These are phyloP conservation scores for Gorsachius magnificus DNA, from an alignment of 2,797 vertebrate species.

Conservation along the genomic window DNA sequence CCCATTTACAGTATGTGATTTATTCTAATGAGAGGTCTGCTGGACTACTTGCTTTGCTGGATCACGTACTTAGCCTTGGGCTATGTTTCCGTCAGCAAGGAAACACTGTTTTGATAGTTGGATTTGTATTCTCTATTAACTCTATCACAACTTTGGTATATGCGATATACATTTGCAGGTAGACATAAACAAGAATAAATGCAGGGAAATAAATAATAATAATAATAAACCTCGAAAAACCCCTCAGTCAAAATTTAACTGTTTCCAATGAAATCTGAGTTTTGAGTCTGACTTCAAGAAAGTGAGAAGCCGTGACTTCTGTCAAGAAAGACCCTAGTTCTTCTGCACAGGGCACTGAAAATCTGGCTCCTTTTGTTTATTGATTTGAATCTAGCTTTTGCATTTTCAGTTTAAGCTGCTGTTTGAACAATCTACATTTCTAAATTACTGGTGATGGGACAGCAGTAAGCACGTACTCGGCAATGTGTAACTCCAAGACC, in stretches of 20 bases:
- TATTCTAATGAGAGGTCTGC: neutral
- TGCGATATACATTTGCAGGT: neutral
- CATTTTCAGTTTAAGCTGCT: neutral
- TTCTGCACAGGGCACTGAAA: neutral
- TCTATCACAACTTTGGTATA: neutral
- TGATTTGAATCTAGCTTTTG: neutral
- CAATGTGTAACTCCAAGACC: accelerated
- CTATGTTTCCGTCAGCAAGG: neutral
- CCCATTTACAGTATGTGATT: neutral
- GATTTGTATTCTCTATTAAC: neutral
- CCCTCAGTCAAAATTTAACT: neutral
- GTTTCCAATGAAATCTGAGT: neutral
- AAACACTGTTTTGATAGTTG: neutral
- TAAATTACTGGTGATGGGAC: too few relatives aligned
- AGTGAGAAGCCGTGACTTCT: neutral
- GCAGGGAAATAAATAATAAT: neutral
- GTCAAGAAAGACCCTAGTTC: accelerated
- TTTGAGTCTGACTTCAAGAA: neutral
- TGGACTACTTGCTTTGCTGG: neutral
- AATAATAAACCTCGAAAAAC: too few relatives aligned
- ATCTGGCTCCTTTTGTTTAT: neutral
- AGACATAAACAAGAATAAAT: neutral
- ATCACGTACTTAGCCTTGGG: neutral
- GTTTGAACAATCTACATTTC: neutral
- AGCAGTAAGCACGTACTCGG: accelerated